These are phyloP conservation scores for Trisateles emortualis DNA, from an alignment of 2,888 invertebrate genomes.

Conservation along the genomic window DNA sequence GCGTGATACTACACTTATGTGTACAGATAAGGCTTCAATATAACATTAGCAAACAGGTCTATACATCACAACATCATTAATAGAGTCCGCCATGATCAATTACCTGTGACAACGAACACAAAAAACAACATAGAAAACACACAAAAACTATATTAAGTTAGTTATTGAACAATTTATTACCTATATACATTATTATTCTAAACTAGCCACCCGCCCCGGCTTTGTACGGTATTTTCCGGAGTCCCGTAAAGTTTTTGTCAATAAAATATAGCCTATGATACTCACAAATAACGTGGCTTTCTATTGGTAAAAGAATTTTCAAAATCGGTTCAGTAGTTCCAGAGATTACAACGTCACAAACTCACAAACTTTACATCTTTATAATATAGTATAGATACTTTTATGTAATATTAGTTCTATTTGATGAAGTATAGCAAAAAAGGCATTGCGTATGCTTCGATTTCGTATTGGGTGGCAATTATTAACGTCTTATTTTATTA, in stretches of 20 bases:
- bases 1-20: no score
- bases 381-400: no score
- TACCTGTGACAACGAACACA: constrained; percentile 40
- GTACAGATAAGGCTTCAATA: no score
- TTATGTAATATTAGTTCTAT: constrained; percentile 36
- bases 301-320: no score
- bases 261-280: no score
- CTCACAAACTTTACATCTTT: no score
- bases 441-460: constrained; percentile 11
- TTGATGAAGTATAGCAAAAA: constrained; percentile 34
- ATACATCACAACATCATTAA: not conserved
- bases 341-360: no score
- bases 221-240: no score
- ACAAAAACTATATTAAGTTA: constrained; percentile 44
- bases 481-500: not conserved
- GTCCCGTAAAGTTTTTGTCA: no score
- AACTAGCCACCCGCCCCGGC: no score
- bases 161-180: constrained; percentile 43
- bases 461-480: constrained; percentile 5
- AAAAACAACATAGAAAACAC: constrained; percentile 36
- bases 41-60: constrained; percentile 1
- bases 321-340: no score
- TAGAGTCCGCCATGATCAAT: constrained; percentile 40
- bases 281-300: no score
- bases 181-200: constrained; percentile 28